These are phyloP conservation scores for Acropternis orthonyx DNA, from an alignment of 2,797 vertebrate genomes.

Conservation along the genomic window DNA sequence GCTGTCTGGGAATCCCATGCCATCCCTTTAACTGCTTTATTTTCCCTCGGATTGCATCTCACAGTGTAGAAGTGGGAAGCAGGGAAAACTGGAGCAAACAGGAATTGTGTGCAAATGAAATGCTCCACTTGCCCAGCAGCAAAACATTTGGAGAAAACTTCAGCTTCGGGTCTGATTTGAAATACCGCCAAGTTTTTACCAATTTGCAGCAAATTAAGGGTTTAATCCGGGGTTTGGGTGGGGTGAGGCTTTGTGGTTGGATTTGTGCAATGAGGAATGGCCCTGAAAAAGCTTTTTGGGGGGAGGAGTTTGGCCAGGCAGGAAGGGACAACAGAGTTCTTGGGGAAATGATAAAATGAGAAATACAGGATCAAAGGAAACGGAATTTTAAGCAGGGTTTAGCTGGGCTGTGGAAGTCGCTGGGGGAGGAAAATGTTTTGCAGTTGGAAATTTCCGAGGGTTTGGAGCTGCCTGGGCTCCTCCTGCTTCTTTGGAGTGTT, in stretches of 20 bases:
- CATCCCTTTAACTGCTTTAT: slow-evolving; percentile 44
- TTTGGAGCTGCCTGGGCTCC: background rate
- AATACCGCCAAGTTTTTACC: background rate
- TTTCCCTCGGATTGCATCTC: slow-evolving; percentile 23
- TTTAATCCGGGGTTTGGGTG: background rate
- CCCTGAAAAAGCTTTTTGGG: background rate
- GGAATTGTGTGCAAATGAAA: background rate
- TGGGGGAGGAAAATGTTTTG: background rate
- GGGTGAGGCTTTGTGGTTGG: background rate
- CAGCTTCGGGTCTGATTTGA: background rate
- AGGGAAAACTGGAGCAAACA: background rate
- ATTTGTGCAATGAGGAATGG: background rate
- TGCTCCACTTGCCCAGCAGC: background rate
- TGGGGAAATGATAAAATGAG: background rate
- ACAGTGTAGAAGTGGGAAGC: background rate
- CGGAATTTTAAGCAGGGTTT: background rate
- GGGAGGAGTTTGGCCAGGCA: background rate
- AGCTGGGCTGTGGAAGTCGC: background rate
- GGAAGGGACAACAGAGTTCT: background rate
- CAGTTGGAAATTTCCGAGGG: slow-evolving; percentile 26
- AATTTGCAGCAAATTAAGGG: background rate
- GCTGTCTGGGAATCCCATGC: background rate
- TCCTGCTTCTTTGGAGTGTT: background rate
- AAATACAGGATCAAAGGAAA: background rate
- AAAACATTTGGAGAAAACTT: background rate